These are phyloP conservation scores for Phengaris arion DNA, from an alignment of 2,888 invertebrate genomes.

Conservation along the genomic window DNA sequence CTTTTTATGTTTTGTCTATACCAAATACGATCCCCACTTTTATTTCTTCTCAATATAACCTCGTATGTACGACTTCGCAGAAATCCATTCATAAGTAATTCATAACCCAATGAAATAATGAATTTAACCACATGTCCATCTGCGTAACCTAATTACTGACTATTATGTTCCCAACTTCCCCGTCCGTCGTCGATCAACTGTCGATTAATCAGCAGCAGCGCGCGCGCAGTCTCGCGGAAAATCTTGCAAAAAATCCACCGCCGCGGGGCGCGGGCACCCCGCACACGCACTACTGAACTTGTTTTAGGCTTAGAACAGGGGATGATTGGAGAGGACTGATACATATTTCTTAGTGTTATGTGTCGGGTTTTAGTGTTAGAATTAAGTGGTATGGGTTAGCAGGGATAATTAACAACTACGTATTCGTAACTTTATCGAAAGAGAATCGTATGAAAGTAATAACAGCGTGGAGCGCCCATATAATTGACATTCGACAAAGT, in stretches of 20 bases:
- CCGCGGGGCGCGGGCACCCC: constrained; percentile 41
- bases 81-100: not conserved
- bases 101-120: not conserved
- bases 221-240: constrained; percentile 71
- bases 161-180: constrained; percentile 33
- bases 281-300: constrained; percentile 62
- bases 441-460: no score
- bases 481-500: no score
- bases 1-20: no score
- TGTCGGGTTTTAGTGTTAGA: no score
- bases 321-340: constrained; percentile 45
- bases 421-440: no score
- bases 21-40: no score
- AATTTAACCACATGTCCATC: constrained; percentile 20
- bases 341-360: not conserved
- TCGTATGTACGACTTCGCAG: not conserved
- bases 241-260: constrained; percentile 76
- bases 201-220: constrained; percentile 75
- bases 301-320: constrained; percentile 50
- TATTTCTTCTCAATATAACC: no score
- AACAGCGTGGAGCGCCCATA: no score
- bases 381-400: no score
- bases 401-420: no score
- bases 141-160: constrained; percentile 14
- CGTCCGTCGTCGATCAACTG: constrained; percentile 71